A percentile compares a stretch with the other conserved stretches of the same genome.
phyloP scores from a whole-genome alignment of 2,888 invertebrate genomes.

The Mycalesis mineus region DNA sequence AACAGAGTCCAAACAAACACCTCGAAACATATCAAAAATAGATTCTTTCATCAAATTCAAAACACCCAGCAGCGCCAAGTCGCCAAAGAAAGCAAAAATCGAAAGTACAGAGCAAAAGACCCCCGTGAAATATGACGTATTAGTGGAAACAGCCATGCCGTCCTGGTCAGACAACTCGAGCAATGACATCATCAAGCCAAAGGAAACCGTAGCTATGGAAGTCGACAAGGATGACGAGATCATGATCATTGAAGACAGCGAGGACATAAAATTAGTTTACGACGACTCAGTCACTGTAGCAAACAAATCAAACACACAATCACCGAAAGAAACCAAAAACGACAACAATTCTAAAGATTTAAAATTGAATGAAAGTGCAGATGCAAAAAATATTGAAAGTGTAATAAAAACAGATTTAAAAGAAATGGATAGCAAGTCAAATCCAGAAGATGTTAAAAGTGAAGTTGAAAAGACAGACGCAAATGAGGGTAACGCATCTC shows the following conservation, averaged over 20 bases:
- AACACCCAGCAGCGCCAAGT: conserved; percentile 49
- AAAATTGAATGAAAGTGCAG: too few relatives aligned
- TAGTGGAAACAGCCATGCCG: conserved; percentile 69
- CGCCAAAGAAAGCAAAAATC: conserved; percentile 50
- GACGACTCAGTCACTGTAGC: conserved; percentile 71
- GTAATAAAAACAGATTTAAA: neutral
- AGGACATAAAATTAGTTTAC: conserved; percentile 76
- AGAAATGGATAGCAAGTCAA: neutral
- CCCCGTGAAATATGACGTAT: conserved; percentile 59
- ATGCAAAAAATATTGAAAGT: too few relatives aligned
- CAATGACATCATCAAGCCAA: conserved; percentile 55
- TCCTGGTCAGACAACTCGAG: conserved; percentile 73
- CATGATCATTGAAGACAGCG: conserved; percentile 57
- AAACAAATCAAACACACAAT: conserved; percentile 29
- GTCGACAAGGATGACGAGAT: conserved; percentile 31
- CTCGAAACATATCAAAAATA: conserved; percentile 41
- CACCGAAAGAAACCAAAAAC: conserved; percentile 25
- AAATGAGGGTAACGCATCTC: neutral
- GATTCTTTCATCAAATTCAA: conserved; percentile 65
- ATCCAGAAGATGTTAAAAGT: neutral
- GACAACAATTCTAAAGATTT: conserved; percentile 22
- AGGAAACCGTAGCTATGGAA: conserved; percentile 35
- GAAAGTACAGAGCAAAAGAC: conserved; percentile 47
- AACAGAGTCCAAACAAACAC: conserved; percentile 32
- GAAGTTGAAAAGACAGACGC: neutral